Percentiles rank a stretch among this genome's conserved stretches.
Evolutionary conservation across 92 coral and sea anemone genomes (phyloP).

Genomic region (Palythoa heliodiscus): DNA sequence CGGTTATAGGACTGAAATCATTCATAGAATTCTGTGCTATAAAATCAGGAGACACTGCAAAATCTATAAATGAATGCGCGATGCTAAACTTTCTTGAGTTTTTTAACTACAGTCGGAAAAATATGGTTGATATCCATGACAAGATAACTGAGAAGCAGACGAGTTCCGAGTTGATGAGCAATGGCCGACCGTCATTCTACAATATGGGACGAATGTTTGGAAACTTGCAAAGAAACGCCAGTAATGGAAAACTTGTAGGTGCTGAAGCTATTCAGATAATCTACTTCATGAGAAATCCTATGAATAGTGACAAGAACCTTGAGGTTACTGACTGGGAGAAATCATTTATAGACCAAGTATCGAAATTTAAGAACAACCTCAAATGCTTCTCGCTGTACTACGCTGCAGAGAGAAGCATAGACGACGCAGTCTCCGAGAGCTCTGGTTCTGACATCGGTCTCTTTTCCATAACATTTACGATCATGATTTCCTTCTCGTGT

Average conservation of each 20-base stretch:
- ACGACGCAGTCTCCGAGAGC: slow-evolving; percentile 78
- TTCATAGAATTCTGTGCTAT: slow-evolving; percentile 40
- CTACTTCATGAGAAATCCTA: slow-evolving; percentile 51
- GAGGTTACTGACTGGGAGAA: slow-evolving; percentile 58
- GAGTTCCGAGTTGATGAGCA: slow-evolving; percentile 49
- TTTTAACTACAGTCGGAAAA: slow-evolving; percentile 34
- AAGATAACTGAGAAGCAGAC: slow-evolving; percentile 31
- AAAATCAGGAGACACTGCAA: slow-evolving; percentile 19
- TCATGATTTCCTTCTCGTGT: slow-evolving; percentile 75
- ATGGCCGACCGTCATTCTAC: slow-evolving; percentile 49
- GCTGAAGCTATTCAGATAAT: slow-evolving; percentile 48
- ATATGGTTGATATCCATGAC: slow-evolving; percentile 26
- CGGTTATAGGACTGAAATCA: slow-evolving; percentile 21
- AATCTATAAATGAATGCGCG: slow-evolving; percentile 12
- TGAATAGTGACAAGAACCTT: slow-evolving; percentile 26
- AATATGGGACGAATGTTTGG: slow-evolving; percentile 56
- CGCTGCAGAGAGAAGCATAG: slow-evolving; percentile 66
- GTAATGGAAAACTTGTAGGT: slow-evolving; percentile 33
- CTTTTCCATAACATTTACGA: slow-evolving; percentile 61
- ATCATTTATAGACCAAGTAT: slow-evolving; percentile 32
- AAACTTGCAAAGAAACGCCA: slow-evolving; percentile 24
- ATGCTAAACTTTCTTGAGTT: slow-evolving; percentile 44
- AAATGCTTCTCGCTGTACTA: slow-evolving; percentile 52
- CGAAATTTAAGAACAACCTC: slow-evolving; percentile 37
- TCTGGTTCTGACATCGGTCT: slow-evolving; percentile 58